These are phyloP conservation scores for Fregata magnificens DNA, from an alignment of 2,113 vertebrate species.

Conservation along the genomic window DNA sequence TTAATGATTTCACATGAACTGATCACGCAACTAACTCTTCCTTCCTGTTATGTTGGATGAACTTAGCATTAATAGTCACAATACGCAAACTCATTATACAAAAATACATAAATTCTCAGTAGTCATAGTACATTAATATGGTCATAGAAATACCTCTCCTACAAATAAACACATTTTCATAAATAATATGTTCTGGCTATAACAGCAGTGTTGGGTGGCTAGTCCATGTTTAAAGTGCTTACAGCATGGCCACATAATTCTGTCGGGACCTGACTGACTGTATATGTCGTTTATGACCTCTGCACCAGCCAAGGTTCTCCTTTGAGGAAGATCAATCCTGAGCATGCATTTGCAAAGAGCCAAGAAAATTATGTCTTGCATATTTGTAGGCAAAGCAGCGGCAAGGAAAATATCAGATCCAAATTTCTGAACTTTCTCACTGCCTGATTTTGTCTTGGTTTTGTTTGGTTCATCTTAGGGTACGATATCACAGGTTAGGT, in stretches of 20 bases:
- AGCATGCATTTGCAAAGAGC: not conserved
- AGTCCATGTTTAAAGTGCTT: not conserved
- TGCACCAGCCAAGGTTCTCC: not conserved
- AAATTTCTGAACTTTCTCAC: not conserved
- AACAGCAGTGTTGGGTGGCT: not conserved
- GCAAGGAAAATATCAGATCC: not conserved
- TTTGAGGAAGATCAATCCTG: not conserved
- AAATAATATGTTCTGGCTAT: not conserved
- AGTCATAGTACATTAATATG: not conserved
- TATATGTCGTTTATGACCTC: not conserved
- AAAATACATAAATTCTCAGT: not conserved
- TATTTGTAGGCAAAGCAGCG: not conserved
- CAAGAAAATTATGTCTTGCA: not conserved
- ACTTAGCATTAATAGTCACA: not conserved
- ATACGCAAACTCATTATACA: not conserved
- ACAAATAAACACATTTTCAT: not conserved
- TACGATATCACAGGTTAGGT: not conserved
- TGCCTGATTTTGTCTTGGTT: rapidly evolving
- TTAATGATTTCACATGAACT: not conserved
- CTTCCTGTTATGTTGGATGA: not conserved
- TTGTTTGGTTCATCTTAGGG: not conserved
- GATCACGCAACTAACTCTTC: not conserved
- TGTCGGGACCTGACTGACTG: not conserved
- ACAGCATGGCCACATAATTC: not conserved
- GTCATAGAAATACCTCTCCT: not conserved